Evolutionary conservation across 1,140 invertebrate genomes (phyloP).

Genomic region (Eurytemora carolleeae): DNA sequence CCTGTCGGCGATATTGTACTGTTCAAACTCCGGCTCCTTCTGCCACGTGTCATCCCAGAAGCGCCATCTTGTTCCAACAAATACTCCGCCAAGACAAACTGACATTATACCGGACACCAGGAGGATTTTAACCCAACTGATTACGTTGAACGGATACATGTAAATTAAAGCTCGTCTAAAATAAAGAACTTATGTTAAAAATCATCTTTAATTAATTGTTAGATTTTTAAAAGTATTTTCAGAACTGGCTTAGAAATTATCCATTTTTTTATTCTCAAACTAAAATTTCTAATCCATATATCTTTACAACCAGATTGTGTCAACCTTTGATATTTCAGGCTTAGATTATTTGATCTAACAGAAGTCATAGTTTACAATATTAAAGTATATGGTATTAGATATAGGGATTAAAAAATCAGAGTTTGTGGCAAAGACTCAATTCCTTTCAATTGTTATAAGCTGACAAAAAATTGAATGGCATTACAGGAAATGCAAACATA

Average conservation of each 20-base stretch:
- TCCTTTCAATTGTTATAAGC: no score
- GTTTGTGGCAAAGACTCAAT: no score
- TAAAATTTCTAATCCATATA: constrained; percentile 24
- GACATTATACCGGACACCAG: constrained; percentile 56
- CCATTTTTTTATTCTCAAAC: constrained; percentile 1
- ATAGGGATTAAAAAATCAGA: no score
- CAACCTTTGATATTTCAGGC: no score
- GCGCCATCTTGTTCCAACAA: constrained; percentile 59
- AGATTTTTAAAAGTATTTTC: not conserved
- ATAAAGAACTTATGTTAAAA: constrained; percentile 19
- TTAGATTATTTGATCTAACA: no score
- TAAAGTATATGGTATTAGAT: no score
- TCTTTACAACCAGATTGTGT: no score
- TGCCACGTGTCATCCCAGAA: constrained; percentile 33
- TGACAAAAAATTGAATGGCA: no score
- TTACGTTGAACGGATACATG: constrained; percentile 63
- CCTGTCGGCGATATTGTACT: constrained; percentile 30
- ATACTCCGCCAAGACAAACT: constrained; percentile 60
- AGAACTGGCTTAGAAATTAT: not conserved
- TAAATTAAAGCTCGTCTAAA: constrained; percentile 46
- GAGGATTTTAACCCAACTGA: constrained; percentile 50
- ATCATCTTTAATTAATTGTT: not conserved
- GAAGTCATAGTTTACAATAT: no score
- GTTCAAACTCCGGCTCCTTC: constrained; percentile 18
- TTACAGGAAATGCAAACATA: no score